phyloP scores from a whole-genome alignment of 2,888 invertebrate genomes.

The Pasiphila rectangulata region DNA sequence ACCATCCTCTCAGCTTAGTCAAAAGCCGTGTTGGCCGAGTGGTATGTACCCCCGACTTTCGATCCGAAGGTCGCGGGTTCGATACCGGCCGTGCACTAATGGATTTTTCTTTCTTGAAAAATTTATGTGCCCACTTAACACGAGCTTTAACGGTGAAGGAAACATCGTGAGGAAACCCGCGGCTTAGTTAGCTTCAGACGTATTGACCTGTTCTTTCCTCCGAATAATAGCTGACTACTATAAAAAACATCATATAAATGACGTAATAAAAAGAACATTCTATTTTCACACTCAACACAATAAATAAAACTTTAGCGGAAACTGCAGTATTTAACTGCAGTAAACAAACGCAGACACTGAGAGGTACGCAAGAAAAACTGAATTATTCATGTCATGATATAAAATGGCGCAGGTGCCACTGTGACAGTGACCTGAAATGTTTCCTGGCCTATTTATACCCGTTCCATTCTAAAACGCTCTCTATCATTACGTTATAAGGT shows the following conservation, averaged over 20 bases:
- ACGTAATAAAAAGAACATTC: neutral
- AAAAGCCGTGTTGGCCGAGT: too few species aligned
- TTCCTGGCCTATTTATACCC: constrained; percentile 30
- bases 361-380: constrained; percentile 9
- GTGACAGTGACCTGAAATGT: constrained; percentile 32
- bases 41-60: too few species aligned
- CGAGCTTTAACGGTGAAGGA: too few species aligned
- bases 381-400: constrained; percentile 20
- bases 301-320: constrained; percentile 8
- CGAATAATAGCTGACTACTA: too few species aligned
- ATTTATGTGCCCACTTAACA: too few species aligned
- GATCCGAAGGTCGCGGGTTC: too few species aligned
- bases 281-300: constrained; percentile 1
- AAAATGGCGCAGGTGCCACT: constrained; percentile 31
- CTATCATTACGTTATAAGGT: constrained; percentile 11
- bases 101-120: too few species aligned
- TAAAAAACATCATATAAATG: neutral
- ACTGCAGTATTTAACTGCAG: constrained; percentile 25
- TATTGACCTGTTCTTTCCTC: too few species aligned
- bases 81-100: too few species aligned
- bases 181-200: too few species aligned
- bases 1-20: too few species aligned
- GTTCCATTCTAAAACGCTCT: constrained; percentile 16
- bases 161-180: too few species aligned
- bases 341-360: constrained; percentile 6